Evolutionary conservation across 2,797 vertebrate genomes (phyloP), one percentile per base, ranked within the genome.

Genomic region (Centroberyx gerrardi): DNA sequence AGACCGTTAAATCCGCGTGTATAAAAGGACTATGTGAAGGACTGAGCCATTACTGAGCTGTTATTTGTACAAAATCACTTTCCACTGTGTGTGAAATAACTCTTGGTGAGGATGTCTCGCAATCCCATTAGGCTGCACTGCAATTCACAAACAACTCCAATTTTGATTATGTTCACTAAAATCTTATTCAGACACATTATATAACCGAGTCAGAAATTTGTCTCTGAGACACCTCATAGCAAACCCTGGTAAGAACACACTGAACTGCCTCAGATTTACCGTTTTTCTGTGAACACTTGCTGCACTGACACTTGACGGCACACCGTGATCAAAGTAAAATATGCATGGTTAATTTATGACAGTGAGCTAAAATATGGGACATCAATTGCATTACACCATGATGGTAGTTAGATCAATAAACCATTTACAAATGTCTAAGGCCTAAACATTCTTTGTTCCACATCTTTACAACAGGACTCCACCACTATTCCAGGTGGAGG

Each of bases 401-500:
- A 72, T 49, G 60, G 36, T n/a, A 68, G 79, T 67, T 65, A 69
- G 73, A 81, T 86, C 69, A 78, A 80, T 78, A 78, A 77, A 84
- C 76, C 46, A 80, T 72, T 80, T 64, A 71, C 48, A 81, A 65
- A 72, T 42, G 52, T 82, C 65, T 82, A 22, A 22, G 70, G 48
- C 69, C 76, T 72, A 60, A 84, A 79, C 51, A 51, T 29, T 76
- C 81, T 86, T 85, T 79, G 76, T 83, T 86, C 71, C 60, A 73
- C 77, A 74, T 78, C 65, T 83, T 84, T 67, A 81, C 78, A 79
- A 72, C 68, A 75, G 74, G 51, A 46, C 64, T 83, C 71, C 46
- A 67, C 68, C 63, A 3, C 74, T 75, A 86, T 82, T 86, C 87
- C 88, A 90, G 87, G 83, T 87, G 84, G 80, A 82, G 55, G 61